Evolutionary conservation across 2,113 vertebrate species (phyloP).

Genomic region (human): DNA sequence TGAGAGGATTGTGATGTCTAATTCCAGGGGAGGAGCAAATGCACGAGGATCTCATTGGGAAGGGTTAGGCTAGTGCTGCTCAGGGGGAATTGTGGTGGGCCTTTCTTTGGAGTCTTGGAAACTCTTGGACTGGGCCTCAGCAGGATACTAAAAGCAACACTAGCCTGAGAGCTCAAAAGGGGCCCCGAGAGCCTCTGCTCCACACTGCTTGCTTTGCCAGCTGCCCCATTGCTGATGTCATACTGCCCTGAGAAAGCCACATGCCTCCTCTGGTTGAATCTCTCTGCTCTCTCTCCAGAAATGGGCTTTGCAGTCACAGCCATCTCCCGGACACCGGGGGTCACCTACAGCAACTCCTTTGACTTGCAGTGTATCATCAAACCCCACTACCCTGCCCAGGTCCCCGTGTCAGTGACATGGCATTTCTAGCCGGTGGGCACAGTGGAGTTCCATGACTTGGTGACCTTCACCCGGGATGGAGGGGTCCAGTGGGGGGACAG

Average conservation of each 20-base stretch:
- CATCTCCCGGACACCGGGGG: slow-evolving; percentile 94
- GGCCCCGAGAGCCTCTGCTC: not conserved
- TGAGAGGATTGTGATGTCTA: not conserved
- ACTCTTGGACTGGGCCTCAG: not conserved
- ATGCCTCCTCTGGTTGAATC: not conserved
- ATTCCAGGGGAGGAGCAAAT: not conserved
- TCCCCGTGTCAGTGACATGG: slow-evolving; percentile 95
- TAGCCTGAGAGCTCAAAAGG: not conserved
- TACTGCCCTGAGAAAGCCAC: not conserved
- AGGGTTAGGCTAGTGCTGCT: not conserved
- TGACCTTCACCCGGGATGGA: slow-evolving; percentile 94
- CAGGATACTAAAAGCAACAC: not conserved
- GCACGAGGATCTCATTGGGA: not conserved
- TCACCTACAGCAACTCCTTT: slow-evolving; percentile 94
- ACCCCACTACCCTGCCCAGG: slow-evolving; percentile 91
- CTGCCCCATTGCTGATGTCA: fast-evolving
- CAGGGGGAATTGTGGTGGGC: not conserved
- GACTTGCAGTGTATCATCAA: slow-evolving; percentile 98
- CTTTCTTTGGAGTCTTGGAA: not conserved
- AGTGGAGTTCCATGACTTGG: slow-evolving; percentile 91
- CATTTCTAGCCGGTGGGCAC: slow-evolving; percentile 91
- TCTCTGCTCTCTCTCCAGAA: slow-evolving; percentile 83
- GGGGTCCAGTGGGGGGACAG: slow-evolving; percentile 96
- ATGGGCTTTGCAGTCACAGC: slow-evolving; percentile 94
- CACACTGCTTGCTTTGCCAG: not conserved